Evolutionary conservation across 2,888 invertebrate species (phyloP), one percentile per base, ranked within the genome.

Genomic region (Apamea monoglypha): DNA sequence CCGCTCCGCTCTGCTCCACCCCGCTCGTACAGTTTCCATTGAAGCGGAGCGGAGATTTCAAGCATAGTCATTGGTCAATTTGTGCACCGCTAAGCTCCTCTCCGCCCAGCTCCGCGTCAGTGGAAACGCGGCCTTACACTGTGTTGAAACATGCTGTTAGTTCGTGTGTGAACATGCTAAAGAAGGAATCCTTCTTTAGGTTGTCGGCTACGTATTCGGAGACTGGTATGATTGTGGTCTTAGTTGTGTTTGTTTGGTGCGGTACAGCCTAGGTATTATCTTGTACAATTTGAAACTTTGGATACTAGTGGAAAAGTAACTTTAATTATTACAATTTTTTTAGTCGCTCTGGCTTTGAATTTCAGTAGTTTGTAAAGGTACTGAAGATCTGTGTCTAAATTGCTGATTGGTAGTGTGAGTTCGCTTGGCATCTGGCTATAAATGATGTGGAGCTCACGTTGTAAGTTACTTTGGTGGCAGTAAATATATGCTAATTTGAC

Each of bases 401-500:
- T 69, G 3, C 7, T 18, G n/a, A 69, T 69, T 59, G 76, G 76
- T 76, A 70, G 44, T 7, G 47, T 76, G 63, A 76, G 47, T 7
- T 70, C 70, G 10, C n/a, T 50, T n/a, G 61, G 61, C 18, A 76
- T 69, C 56, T 50, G 76, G 29, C 69, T 56, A 6, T 68, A 50
- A 47, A 78, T 74, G 59, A 44, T 74, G 32, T 74, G 68, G 14
- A 78, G 63, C 56, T 78, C 78, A 47, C 47, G n/a, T 44, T 69
- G n/a, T 44, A 47, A 74, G 74, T 59, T 78, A 74, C 21, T 68
- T 66, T 73, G 78, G 74, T 56, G 73, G 61, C n/a, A 74, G 56
- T 40, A 78, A 59, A 69, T 78, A 69, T 44, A 69, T 53, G 16
- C 47, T 78, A 8, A 69, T 74, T 40, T 69, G 56, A n/a, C 74